Evolutionary conservation across 2,113 vertebrate genomes (phyloP).

Genomic region (Anoura caudifer): DNA sequence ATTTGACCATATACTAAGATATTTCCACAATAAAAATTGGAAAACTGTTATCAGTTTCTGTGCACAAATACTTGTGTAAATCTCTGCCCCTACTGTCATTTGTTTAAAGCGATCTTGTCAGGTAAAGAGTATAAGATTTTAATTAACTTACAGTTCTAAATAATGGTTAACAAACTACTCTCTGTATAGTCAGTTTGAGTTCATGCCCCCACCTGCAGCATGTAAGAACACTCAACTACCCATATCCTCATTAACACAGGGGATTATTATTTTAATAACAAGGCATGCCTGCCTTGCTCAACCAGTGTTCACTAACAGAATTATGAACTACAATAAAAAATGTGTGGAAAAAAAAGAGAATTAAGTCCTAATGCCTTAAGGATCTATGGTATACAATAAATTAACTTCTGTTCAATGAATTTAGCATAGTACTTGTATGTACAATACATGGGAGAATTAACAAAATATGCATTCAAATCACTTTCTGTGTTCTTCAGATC

Average conservation of each 20-base stretch:
- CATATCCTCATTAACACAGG: not conserved
- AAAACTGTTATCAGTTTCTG: not conserved
- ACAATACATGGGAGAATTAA: not conserved
- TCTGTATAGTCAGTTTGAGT: not conserved
- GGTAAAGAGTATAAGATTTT: not conserved
- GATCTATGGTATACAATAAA: slow-evolving; percentile 6
- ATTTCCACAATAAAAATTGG: not conserved
- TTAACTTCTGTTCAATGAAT: slow-evolving; percentile 1
- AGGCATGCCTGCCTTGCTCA: not conserved
- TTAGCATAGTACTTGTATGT: not conserved
- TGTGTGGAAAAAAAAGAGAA: not conserved
- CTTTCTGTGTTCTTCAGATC: not conserved
- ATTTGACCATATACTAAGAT: not conserved
- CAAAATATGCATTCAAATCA: slow-evolving; percentile 14
- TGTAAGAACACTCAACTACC: not conserved
- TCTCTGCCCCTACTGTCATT: not conserved
- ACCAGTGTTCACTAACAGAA: slow-evolving; percentile 1
- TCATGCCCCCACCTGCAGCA: not conserved
- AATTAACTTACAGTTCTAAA: not conserved
- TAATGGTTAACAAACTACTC: not conserved
- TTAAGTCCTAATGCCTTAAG: not conserved
- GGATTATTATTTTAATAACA: slow-evolving; percentile 40
- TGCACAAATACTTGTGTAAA: not conserved
- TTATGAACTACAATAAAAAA: not conserved
- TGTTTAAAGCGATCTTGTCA: not conserved